phyloP scores from a whole-genome alignment of 2,888 invertebrate species.

The Habroteleia sp. region DNA sequence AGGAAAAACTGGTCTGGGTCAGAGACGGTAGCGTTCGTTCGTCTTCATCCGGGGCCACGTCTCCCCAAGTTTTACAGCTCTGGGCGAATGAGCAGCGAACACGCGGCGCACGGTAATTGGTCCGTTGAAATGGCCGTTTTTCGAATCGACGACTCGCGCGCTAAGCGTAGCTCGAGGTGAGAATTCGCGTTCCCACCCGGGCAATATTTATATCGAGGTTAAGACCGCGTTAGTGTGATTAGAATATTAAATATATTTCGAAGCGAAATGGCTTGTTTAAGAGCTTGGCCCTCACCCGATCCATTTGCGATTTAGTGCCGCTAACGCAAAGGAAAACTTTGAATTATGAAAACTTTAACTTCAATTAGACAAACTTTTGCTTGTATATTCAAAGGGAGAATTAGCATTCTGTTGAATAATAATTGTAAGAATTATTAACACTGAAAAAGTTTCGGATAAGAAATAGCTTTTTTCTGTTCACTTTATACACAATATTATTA shows the following conservation, averaged over 20 bases:
- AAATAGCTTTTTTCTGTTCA: too few relatives aligned
- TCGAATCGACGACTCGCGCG: constrained; percentile 33
- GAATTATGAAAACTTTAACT: too few relatives aligned
- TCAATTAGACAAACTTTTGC: too few relatives aligned
- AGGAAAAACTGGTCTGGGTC: constrained; percentile 80
- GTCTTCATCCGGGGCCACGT: constrained; percentile 47
- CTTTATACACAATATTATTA: too few relatives aligned
- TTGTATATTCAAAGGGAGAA: too few relatives aligned
- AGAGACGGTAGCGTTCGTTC: constrained; percentile 66
- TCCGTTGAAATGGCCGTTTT: constrained; percentile 30
- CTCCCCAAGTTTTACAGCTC: constrained; percentile 28
- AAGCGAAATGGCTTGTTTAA: too few relatives aligned
- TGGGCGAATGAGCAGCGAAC: constrained; percentile 19
- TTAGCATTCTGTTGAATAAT: too few relatives aligned
- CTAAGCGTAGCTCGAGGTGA: constrained; percentile 14
- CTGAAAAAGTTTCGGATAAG: too few relatives aligned
- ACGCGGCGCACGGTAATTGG: constrained; percentile 46
- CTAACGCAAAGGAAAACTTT: too few relatives aligned
- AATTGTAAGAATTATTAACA: too few relatives aligned
- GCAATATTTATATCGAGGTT: constrained; percentile 8
- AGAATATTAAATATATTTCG: neutral
- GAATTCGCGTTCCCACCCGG: constrained; percentile 6
- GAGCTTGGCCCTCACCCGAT: too few relatives aligned
- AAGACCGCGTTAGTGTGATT: neutral
- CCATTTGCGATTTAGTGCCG: too few relatives aligned